Percentiles rank a stretch among this genome's conserved stretches.
phyloP scores from a whole-genome alignment of 2,113 vertebrate species.

The Regulus satrapa region DNA sequence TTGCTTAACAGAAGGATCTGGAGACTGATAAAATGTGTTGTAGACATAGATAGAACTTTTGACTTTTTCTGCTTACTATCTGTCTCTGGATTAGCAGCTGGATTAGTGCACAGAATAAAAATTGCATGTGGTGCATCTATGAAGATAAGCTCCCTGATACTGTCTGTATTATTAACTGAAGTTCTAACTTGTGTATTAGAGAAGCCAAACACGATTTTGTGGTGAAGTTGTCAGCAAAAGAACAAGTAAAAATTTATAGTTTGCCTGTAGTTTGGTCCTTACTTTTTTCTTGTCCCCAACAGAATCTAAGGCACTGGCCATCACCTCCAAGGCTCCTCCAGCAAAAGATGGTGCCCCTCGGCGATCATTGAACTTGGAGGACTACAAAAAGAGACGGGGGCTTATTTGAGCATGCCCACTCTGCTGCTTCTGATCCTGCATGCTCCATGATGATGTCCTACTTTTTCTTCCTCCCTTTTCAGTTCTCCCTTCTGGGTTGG shows the following conservation, averaged over 20 bases:
- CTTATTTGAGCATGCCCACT: slow-evolving; percentile 85
- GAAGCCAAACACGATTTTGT: not conserved
- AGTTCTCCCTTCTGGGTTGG: slow-evolving; percentile 75
- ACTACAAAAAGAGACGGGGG: slow-evolving; percentile 98
- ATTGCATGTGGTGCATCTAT: not conserved
- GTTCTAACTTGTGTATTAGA: not conserved
- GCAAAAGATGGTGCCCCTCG: slow-evolving; percentile 96
- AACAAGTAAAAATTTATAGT: not conserved
- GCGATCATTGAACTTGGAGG: slow-evolving; percentile 95
- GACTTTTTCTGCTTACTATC: not conserved
- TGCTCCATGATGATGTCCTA: slow-evolving; percentile 69
- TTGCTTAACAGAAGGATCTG: not conserved
- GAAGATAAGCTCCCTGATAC: not conserved
- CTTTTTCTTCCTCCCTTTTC: slow-evolving; percentile 68
- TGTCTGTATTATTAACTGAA: not conserved
- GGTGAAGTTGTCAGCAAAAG: not conserved
- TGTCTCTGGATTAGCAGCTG: not conserved
- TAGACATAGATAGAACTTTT: not conserved
- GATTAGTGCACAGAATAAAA: not conserved
- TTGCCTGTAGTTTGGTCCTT: not conserved
- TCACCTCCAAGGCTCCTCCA: slow-evolving; percentile 92
- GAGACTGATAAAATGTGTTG: not conserved
- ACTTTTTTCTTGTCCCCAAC: slow-evolving; percentile 34
- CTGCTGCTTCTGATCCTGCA: slow-evolving; percentile 80
- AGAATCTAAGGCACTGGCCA: slow-evolving; percentile 97